Base-by-base conservation (phyloP, 2,113 vertebrate genomes). In the Acrocephalus arundinaceus region DNA sequence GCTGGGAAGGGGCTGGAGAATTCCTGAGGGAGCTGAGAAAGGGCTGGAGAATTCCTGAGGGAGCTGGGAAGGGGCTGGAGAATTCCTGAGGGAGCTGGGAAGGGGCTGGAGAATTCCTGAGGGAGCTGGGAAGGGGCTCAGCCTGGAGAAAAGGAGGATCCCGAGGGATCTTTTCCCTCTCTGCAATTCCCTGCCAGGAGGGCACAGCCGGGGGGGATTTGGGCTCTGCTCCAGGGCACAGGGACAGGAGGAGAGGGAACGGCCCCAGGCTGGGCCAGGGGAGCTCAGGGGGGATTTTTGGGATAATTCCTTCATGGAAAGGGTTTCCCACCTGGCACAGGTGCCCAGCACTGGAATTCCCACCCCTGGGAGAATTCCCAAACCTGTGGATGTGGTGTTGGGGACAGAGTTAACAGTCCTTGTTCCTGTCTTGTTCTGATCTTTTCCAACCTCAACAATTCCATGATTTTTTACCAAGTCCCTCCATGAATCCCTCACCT, bases 401-500 rank as follows among this genome's bases (percentile, higher is more conserved):
- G 37, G 66, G 54, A 11, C 37, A 15, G 45, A 51, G 15, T 28
- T 18, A 7, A 23, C 1, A 3, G 6, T 18, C 30, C 13, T 33
- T 8, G 30, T 25, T 22, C 25, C 2, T 19, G 15, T 22, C 15
- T 72, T 1, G 5, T 2, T 11, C n/a, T 20, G 27, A 4, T 24
- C 24, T 43, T 72, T 35, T 35, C 57, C 67, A 35, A 2, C 48
- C 33, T 3, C 4, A 62, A 35, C 11, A 16, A 72, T 63, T 63
- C 68, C 67, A 13, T 8, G 67, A 13, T 31, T 62, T 59, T 8
- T 0, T 13, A 10, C 22, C 31, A 6, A 35, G 7, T 28, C 55
- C 19, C 46, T 23, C 27, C 2, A 1, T 0, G 4, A 43, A 25
- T 16, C 57, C 39, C 30, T 4, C 3, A 0, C 9, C 46, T 76